Conservation (phyloP, 2,113 vertebrate genomes). For the Cryptoleucopteryx plumbea region DNA sequence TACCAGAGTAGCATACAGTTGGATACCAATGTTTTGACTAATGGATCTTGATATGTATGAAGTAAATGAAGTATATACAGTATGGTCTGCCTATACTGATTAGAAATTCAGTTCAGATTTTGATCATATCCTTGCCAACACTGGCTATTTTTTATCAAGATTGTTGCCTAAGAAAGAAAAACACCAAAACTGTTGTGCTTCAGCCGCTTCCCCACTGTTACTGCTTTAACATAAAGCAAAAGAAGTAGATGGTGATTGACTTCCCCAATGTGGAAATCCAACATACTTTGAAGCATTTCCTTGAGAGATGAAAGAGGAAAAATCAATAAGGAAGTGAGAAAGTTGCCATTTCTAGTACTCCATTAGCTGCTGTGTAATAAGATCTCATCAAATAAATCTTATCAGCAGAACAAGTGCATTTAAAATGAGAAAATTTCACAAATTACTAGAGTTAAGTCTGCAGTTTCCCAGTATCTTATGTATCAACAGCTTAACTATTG, state of each 20-base stretch:
- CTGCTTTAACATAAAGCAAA: neutral
- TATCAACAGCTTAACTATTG: neutral
- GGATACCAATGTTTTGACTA: neutral
- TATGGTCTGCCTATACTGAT: rapidly evolving
- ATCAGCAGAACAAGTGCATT: neutral
- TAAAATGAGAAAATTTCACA: neutral
- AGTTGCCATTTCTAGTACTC: neutral
- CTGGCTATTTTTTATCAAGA: neutral
- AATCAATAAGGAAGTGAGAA: constrained; percentile 6
- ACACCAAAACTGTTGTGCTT: neutral
- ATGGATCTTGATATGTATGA: neutral
- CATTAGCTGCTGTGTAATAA: neutral
- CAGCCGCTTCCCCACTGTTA: neutral
- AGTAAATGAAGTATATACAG: neutral
- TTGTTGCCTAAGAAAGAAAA: neutral
- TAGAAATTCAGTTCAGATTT: neutral
- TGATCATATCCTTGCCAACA: neutral
- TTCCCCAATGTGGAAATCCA: neutral
- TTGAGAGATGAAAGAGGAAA: neutral
- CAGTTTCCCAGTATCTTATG: neutral
- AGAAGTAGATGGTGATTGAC: neutral
- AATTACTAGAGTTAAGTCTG: neutral
- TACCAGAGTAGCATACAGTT: too few species aligned
- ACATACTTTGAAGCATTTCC: neutral
- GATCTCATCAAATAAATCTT: neutral